These are phyloP conservation scores for Baryphthengus martii DNA, from an alignment of 2,113 vertebrate species.

Conservation along the genomic window DNA sequence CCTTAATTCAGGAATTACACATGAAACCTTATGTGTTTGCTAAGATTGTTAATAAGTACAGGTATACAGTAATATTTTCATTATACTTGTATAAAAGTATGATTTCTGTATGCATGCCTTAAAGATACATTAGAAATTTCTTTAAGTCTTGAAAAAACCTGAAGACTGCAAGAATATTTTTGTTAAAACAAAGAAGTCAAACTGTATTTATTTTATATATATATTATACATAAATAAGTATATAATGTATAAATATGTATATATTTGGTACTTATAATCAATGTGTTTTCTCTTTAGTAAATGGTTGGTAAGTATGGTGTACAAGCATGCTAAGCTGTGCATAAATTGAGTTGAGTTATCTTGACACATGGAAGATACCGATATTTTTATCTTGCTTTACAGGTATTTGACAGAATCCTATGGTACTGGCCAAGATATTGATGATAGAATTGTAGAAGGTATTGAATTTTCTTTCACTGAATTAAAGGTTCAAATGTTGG, in stretches of 20 bases:
- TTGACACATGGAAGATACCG: background rate
- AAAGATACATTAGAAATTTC: background rate
- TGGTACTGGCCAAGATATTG: constrained; percentile 95
- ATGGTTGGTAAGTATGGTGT: background rate
- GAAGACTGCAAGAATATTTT: background rate
- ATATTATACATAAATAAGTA: background rate
- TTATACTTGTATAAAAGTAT: background rate
- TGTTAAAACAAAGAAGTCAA: background rate
- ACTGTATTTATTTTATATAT: background rate
- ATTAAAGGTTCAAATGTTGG: background rate
- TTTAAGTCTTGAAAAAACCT: background rate
- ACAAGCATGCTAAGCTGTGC: background rate
- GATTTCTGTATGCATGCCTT: background rate
- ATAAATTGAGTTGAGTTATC: background rate
- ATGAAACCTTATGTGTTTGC: background rate
- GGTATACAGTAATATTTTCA: background rate
- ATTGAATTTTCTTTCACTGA: background rate
- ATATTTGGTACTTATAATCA: background rate
- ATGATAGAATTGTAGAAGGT: constrained; percentile 98
- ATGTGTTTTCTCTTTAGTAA: background rate
- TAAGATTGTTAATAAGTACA: background rate
- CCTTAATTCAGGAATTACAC: background rate
- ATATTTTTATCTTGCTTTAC: background rate
- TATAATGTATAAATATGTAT: background rate
- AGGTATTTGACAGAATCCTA: constrained; percentile 96